Conservation (phyloP, 1,140 invertebrate species). For the Pseudoatta argentina region DNA sequence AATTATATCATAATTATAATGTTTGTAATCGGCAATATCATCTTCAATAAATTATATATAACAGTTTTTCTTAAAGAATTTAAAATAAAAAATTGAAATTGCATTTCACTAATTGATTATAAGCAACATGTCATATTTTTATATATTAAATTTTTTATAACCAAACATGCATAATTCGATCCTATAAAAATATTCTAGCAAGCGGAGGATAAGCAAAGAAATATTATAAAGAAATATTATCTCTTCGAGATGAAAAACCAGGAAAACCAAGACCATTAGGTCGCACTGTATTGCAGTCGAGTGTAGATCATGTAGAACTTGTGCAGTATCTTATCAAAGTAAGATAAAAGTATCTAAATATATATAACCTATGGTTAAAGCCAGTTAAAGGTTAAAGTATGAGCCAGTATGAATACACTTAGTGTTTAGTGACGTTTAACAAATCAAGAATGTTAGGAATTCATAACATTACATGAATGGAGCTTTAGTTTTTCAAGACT, state of each 20-base stretch:
- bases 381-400: neutral
- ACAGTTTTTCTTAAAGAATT: neutral
- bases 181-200: neutral
- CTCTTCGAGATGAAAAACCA: neutral
- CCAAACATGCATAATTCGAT: neutral
- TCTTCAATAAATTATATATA: no score
- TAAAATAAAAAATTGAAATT: neutral
- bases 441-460: neutral
- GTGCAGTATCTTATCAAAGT: neutral
- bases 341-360: slow-evolving; percentile 6
- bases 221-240: neutral
- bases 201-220: neutral
- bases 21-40: neutral
- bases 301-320: neutral
- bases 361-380: neutral
- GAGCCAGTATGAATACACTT: no score
- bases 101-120: neutral
- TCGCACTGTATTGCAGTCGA: neutral
- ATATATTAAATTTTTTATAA: neutral
- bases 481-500: neutral
- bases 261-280: neutral
- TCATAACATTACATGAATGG: neutral
- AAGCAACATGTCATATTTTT: neutral
- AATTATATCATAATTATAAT: neutral
- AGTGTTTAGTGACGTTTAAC: neutral